Base-by-base conservation (phyloP, 1,140 invertebrate species). In the Chelonus insularis region DNA sequence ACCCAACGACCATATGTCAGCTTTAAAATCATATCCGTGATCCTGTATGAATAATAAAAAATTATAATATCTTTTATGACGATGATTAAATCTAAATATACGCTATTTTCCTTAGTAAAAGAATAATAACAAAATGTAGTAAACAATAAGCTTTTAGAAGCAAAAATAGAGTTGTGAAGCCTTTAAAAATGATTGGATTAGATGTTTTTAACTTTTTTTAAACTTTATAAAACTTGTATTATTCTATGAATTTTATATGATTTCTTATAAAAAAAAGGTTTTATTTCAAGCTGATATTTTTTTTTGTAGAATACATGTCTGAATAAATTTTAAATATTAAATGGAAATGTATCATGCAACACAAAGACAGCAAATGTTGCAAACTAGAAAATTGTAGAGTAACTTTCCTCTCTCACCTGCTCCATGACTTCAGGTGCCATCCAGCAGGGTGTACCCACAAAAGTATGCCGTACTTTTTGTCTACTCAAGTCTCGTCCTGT, bases 371-470 rank as follows among this genome's bases (percentile, higher is more conserved):
- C 73, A 77, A 63, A 74, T 73, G 68, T 74, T 70, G 72, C 78
- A 81, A 75, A 75, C 75, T 78, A 77, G 82, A 77, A 82, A 80
- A 76, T 72, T 75, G 78, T 75, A 82, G 71, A 79, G 78, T 76
- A 80, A 82, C 79, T 82, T 82, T 82, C 79, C 78, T 80, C 76
- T 77, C 80, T 82, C 76, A 91, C 91, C 86, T 98, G 95, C 84
- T 99, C 95, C 96, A 98, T 98, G 61, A 99, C 96, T 85, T 99
- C 97, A 8, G 97, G 97, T n/a, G 97, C 97, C 97, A 99, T 99
- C 96, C 96, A 99, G 77, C 97, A 99, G 0, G 97, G 95, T 4
- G 96, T 98, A 5, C 96, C 96, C 3, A 98, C 96, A 83, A 98
- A 98, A 0, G 96, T 98, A 72, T 98, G 95, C 16, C 96, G 84